Percentiles rank a stretch among this genome's conserved stretches.
These are phyloP conservation scores for Amblyjoppa proteus DNA, from an alignment of 2,888 invertebrate genomes.

Conservation along the genomic window DNA sequence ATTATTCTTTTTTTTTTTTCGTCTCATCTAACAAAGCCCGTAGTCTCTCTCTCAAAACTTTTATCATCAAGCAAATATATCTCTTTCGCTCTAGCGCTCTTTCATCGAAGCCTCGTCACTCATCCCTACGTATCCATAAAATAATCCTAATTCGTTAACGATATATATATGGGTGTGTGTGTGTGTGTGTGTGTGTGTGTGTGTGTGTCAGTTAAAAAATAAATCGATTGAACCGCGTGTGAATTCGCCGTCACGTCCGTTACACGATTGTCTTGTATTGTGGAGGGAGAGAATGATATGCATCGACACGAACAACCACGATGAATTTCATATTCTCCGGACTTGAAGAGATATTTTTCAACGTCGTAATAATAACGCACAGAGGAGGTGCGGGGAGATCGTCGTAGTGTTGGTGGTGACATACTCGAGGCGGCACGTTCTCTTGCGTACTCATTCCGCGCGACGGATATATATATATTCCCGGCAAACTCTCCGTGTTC, in stretches of 20 bases:
- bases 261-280: conserved; percentile 52
- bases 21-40: conserved; percentile 21
- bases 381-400: neutral
- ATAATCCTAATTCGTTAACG: conserved; percentile 75
- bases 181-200: conserved; percentile 49
- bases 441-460: conserved; percentile 16
- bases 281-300: conserved; percentile 79
- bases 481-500: conserved; percentile 35
- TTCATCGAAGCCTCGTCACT: conserved; percentile 45
- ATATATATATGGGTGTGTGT: conserved; percentile 44
- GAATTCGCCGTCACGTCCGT: conserved; percentile 67
- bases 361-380: neutral
- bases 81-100: neutral
- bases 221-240: conserved; percentile 70
- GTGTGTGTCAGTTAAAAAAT: conserved; percentile 50
- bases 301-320: conserved; percentile 73
- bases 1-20: conserved; percentile 3
- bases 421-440: conserved; percentile 16
- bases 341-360: conserved; percentile 16
- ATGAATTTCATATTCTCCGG: conserved; percentile 25
- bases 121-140: conserved; percentile 53
- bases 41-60: neutral
- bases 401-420: conserved; percentile 3
- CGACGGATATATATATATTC: conserved; percentile 18
- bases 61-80: neutral